Evolutionary conservation across 2,797 vertebrate genomes (phyloP).

Genomic region (Synanceia verrucosa): DNA sequence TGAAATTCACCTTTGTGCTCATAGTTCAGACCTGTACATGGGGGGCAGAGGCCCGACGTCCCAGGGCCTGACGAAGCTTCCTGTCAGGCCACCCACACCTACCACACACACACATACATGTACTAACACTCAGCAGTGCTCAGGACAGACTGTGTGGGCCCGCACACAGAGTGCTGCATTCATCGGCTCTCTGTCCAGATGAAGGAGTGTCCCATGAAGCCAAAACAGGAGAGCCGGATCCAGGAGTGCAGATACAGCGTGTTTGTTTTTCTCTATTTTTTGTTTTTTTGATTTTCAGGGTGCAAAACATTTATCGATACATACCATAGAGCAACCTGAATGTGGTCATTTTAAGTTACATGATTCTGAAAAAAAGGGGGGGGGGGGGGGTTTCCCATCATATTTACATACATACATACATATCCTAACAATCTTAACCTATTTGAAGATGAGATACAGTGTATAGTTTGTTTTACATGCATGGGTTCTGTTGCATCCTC

Average conservation of each 20-base stretch:
- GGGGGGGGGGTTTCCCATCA: conserved; percentile 35
- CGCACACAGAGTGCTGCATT: conserved; percentile 68
- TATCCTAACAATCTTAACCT: conserved; percentile 77
- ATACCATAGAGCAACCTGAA: conserved; percentile 82
- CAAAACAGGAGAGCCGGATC: conserved; percentile 62
- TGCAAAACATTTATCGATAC: conserved; percentile 81
- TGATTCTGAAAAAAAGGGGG: conserved; percentile 67
- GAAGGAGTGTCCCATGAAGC: conserved; percentile 57
- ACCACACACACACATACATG: conserved; percentile 47
- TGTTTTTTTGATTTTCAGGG: conserved; percentile 63
- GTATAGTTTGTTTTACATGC: conserved; percentile 80
- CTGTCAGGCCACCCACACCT: conserved; percentile 56
- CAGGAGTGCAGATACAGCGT: conserved; percentile 56
- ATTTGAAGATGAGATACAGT: conserved; percentile 75
- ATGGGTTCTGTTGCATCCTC: conserved; percentile 68
- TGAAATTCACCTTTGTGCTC: conserved; percentile 80
- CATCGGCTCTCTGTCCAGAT: conserved; percentile 54
- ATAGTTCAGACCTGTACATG: conserved; percentile 78
- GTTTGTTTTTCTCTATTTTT: conserved; percentile 42
- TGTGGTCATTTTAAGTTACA: conserved; percentile 76
- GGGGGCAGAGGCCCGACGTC: conserved; percentile 56
- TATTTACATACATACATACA: conserved; percentile 84
- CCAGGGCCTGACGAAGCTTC: conserved; percentile 45
- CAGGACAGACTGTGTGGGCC: conserved; percentile 71
- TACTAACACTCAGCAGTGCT: conserved; percentile 57